Evolutionary conservation across 2,888 invertebrate genomes (phyloP).

Genomic region (Tachystola acroxantha): DNA sequence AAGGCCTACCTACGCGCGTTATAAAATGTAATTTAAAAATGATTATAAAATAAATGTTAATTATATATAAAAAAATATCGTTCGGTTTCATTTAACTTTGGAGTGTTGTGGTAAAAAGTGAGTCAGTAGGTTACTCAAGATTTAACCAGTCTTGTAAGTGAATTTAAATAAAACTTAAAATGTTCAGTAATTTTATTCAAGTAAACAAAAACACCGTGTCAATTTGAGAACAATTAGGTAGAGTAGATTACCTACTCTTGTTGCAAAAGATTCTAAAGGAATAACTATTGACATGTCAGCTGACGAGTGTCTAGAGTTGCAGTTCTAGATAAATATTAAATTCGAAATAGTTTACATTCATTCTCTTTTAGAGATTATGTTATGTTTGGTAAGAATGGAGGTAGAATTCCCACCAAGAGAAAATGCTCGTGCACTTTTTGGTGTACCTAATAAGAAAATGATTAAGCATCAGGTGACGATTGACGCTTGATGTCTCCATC

Average conservation of each 20-base stretch:
- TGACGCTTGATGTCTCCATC: no score
- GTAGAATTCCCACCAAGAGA: conserved; percentile 6
- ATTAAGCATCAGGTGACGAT: no score
- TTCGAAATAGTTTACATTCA: not conserved
- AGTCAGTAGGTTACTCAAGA: conserved; percentile 10
- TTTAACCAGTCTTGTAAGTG: conserved; percentile 32
- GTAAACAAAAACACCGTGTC: conserved; percentile 56
- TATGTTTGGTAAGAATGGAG: not conserved
- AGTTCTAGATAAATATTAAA: no score
- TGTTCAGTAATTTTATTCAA: conserved; percentile 65
- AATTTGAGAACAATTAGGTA: conserved; percentile 30
- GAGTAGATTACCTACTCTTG: conserved; percentile 18
- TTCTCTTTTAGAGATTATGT: not conserved
- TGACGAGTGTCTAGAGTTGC: no score
- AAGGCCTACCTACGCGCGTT: conserved; percentile 54
- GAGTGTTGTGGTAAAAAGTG: conserved; percentile 10
- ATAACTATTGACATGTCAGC: not conserved
- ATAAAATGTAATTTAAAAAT: conserved; percentile 62
- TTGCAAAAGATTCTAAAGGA: conserved; percentile 9
- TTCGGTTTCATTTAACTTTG: conserved; percentile 19
- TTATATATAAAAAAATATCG: conserved; percentile 42
- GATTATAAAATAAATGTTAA: conserved; percentile 55
- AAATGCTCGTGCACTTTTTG: conserved; percentile 8
- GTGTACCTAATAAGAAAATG: no score
- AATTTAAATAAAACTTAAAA: conserved; percentile 69